These are phyloP conservation scores for Bolborhynchus lineola DNA, from an alignment of 2,113 vertebrate species.

Conservation along the genomic window DNA sequence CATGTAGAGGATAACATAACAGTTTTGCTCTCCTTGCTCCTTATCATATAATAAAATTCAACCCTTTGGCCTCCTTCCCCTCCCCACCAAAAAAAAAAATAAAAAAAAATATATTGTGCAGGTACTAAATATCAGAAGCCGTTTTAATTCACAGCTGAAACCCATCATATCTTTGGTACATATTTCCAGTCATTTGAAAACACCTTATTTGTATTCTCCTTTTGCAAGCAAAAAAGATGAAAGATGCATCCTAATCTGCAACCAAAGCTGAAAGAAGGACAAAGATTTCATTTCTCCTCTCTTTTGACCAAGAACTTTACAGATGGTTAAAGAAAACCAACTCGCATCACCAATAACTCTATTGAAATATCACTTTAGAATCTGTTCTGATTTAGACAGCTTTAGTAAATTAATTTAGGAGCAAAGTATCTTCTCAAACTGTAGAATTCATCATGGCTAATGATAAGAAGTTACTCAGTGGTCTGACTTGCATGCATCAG, in stretches of 20 bases:
- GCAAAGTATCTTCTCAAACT: background rate
- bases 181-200: background rate
- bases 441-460: background rate
- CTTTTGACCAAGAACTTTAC: background rate
- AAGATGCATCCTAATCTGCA: background rate
- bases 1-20: background rate
- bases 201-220: background rate
- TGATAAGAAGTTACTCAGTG: background rate
- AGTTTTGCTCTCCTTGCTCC: background rate
- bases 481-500: background rate
- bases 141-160: background rate
- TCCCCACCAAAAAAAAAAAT: background rate
- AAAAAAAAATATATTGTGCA: background rate
- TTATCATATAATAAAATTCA: background rate
- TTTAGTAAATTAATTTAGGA: background rate
- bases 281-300: background rate
- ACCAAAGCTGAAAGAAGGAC: background rate
- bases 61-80: background rate
- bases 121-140: background rate
- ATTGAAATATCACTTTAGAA: background rate
- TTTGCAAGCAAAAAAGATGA: background rate
- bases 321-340: background rate
- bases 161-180: background rate
- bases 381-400: background rate
- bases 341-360: background rate